These are phyloP conservation scores for Euwallacea fornicatus DNA, from an alignment of 1,140 invertebrate genomes.

Conservation along the genomic window DNA sequence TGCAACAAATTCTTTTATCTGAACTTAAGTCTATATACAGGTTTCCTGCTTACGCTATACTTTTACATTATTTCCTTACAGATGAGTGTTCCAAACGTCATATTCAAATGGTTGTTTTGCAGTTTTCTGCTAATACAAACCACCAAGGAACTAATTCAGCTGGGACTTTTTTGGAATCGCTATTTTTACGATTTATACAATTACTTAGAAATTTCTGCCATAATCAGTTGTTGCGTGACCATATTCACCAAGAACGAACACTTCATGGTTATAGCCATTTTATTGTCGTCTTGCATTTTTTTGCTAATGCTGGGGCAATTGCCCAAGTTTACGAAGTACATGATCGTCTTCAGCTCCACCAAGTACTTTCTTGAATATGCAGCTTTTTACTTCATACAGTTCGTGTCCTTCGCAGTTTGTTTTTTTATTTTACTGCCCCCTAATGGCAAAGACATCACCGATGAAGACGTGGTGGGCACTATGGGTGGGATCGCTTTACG, in stretches of 20 bases:
- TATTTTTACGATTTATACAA: conserved; percentile 37
- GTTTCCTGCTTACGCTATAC: conserved; percentile 33
- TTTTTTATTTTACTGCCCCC: conserved; percentile 41
- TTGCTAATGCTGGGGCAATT: conserved; percentile 38
- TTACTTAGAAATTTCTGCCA: conserved; percentile 31
- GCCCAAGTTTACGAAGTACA: conserved; percentile 41
- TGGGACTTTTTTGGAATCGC: conserved; percentile 15
- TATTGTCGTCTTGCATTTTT: conserved; percentile 35
- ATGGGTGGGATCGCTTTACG: conserved; percentile 22
- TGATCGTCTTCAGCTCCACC: conserved; percentile 40
- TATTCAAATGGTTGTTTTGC: conserved; percentile 12
- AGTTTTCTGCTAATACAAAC: conserved; percentile 16
- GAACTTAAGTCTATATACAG: conserved; percentile 31
- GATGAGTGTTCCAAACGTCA: conserved; percentile 3
- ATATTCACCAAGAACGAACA: conserved; percentile 24
- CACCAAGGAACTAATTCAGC: conserved; percentile 36
- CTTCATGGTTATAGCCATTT: conserved; percentile 29
- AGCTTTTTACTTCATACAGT: conserved; percentile 43
- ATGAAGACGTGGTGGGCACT: not conserved
- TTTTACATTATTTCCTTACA: conserved; percentile 32
- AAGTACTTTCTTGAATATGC: conserved; percentile 42
- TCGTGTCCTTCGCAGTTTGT: conserved; percentile 41
- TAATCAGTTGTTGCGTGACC: conserved; percentile 23
- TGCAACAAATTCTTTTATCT: conserved; percentile 32
- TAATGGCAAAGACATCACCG: not conserved